These are phyloP conservation scores for Atlantisia rogersi DNA, from an alignment of 2,113 vertebrate species.

Conservation along the genomic window DNA sequence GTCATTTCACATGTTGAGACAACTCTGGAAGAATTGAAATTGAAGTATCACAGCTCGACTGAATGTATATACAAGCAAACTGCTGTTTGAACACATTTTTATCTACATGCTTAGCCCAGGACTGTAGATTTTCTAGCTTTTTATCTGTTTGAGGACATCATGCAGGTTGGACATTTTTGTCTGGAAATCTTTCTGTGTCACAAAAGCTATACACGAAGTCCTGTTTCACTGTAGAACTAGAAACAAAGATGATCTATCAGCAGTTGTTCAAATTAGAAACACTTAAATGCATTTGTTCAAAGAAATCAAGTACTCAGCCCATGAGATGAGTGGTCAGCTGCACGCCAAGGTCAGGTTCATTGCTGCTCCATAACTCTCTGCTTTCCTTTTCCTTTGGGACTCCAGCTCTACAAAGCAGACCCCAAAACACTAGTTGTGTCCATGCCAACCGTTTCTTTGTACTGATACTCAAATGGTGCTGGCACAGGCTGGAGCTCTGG, in stretches of 20 bases:
- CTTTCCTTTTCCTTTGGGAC: neutral
- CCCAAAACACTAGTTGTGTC: neutral
- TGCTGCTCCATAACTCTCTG: neutral
- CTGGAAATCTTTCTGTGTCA: neutral
- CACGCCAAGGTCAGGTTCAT: neutral
- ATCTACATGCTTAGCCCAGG: neutral
- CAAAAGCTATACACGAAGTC: neutral
- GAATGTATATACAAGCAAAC: neutral
- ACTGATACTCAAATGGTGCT: neutral
- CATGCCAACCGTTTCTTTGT: neutral
- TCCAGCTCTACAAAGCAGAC: neutral
- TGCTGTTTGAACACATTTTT: neutral
- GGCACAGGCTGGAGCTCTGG: neutral
- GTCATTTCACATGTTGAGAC: neutral
- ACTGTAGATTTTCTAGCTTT: neutral
- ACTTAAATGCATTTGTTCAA: neutral
- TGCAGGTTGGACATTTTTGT: neutral
- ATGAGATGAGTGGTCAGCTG: neutral
- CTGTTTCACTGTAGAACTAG: neutral
- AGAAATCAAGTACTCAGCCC: neutral
- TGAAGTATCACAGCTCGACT: neutral
- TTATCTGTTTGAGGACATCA: neutral
- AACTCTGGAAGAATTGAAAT: neutral
- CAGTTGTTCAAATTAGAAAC: neutral
- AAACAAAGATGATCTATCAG: neutral